Evolutionary conservation across 2,888 invertebrate genomes (phyloP).

Genomic region (Dicyrtomina minuta): DNA sequence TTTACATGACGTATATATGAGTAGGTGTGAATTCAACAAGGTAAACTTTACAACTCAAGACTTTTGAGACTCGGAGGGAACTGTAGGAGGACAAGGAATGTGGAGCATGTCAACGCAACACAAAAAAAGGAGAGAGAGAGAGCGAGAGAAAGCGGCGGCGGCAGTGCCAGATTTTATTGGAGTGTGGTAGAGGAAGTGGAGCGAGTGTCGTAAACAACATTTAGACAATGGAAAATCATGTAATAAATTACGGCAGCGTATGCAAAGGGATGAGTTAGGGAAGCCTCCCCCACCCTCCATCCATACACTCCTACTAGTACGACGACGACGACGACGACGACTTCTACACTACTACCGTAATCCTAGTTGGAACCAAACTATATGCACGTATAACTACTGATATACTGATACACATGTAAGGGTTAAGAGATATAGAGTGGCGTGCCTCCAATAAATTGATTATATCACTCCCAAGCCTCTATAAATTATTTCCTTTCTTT

Average conservation of each 20-base stretch:
- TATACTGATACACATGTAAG: too few relatives aligned
- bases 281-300: constrained; percentile 2
- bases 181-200: constrained; percentile 10
- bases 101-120: neutral
- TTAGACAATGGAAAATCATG: constrained; percentile 51
- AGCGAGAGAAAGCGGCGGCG: too few relatives aligned
- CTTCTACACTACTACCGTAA: too few relatives aligned
- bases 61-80: too few relatives aligned
- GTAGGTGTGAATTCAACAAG: too few relatives aligned
- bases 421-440: constrained; percentile 46
- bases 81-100: neutral
- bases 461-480: constrained; percentile 48
- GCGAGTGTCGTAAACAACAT: constrained; percentile 50
- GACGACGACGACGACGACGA: too few relatives aligned
- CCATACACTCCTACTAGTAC: neutral
- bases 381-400: too few relatives aligned
- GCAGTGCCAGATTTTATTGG: constrained; percentile 12
- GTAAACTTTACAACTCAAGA: too few relatives aligned
- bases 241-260: constrained; percentile 47
- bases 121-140: neutral
- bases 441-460: constrained; percentile 53
- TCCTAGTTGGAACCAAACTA: too few relatives aligned
- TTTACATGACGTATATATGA: too few relatives aligned
- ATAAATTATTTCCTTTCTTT: constrained; percentile 44
- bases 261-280: constrained; percentile 42